phyloP scores from a whole-genome alignment of 2,888 invertebrate genomes.

The Ceriagrion tenellum region DNA sequence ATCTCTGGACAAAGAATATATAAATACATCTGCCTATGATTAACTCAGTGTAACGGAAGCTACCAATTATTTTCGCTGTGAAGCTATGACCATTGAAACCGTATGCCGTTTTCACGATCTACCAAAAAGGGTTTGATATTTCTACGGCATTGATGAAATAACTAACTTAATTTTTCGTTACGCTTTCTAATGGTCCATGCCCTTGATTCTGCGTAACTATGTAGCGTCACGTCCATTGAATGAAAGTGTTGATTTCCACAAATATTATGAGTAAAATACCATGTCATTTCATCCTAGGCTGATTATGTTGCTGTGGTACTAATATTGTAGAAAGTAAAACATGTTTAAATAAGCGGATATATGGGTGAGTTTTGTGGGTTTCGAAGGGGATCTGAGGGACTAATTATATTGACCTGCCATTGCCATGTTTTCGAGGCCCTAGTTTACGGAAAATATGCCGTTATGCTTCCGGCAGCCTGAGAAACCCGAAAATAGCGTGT shows the following conservation, averaged over 20 bases:
- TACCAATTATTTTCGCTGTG: background rate
- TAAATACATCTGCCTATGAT: too few species aligned
- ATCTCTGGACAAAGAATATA: too few species aligned
- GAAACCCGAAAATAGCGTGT: slow-evolving; percentile 26
- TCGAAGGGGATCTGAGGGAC: background rate
- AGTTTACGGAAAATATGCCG: background rate
- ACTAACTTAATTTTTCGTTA: too few species aligned
- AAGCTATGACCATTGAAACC: background rate
- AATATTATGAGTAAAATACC: background rate
- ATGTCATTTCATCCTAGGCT: background rate
- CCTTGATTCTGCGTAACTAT: background rate
- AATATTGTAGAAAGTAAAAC: background rate
- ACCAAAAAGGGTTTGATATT: background rate
- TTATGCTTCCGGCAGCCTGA: slow-evolving; percentile 8
- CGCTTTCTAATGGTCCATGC: background rate
- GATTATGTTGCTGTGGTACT: background rate
- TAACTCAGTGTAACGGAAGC: too few species aligned
- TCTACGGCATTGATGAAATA: background rate
- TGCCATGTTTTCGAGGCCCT: background rate
- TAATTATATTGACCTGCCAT: background rate
- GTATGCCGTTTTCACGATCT: background rate
- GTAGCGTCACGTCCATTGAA: background rate
- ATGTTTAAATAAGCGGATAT: background rate
- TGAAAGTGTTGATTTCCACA: background rate
- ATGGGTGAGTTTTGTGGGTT: background rate